Evolutionary conservation across 92 coral and sea anemone species (phyloP).

Genomic region (Epizoanthus stellaris): DNA sequence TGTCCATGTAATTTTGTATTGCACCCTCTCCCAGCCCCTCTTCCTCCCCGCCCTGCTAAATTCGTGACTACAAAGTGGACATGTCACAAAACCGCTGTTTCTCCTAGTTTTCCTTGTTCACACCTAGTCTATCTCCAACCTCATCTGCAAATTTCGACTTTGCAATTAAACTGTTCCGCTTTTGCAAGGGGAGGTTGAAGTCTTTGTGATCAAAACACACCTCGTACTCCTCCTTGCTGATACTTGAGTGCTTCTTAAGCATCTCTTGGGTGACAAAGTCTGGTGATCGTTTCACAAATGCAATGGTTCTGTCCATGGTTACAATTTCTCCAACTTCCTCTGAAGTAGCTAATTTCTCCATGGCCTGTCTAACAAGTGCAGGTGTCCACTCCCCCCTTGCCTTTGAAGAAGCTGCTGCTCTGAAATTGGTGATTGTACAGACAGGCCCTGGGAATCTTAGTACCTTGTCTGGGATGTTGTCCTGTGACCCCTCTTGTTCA

Average conservation of each 20-base stretch:
- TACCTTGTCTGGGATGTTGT: conserved; percentile 33
- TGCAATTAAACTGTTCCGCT: conserved; percentile 21
- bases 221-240: conserved; percentile 31
- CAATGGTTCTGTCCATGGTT: conserved; percentile 35
- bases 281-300: conserved; percentile 40
- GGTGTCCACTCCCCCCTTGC: conserved; percentile 43
- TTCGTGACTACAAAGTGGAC: background rate
- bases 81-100: background rate
- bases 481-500: conserved; percentile 23
- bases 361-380: conserved; percentile 26
- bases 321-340: conserved; percentile 36
- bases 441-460: conserved; percentile 42
- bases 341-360: conserved; percentile 25
- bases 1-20: background rate
- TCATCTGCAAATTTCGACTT: conserved; percentile 34
- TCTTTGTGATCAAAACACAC: conserved; percentile 13
- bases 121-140: background rate
- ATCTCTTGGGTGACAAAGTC: background rate
- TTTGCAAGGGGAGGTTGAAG: conserved; percentile 22
- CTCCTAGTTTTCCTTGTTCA: background rate
- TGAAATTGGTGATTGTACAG: conserved; percentile 29
- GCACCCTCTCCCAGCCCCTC: background rate
- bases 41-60: background rate
- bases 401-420: conserved; percentile 44
- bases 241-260: conserved; percentile 16